phyloP scores from a whole-genome alignment of 2,888 invertebrate genomes.

The Phortica okadai region DNA sequence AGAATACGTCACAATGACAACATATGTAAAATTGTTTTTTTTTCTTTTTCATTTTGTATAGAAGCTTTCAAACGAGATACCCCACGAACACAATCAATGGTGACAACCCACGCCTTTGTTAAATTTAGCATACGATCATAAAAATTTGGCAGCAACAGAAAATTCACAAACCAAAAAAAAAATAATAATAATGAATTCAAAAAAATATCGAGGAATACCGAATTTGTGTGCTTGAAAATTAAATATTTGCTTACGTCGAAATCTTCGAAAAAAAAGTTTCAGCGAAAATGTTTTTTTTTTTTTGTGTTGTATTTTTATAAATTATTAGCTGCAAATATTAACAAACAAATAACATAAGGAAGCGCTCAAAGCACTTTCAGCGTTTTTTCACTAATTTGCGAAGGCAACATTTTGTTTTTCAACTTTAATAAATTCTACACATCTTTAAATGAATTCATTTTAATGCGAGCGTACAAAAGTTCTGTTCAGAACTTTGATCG shows the following conservation, averaged over 20 bases:
- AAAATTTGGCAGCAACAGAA: conserved; percentile 32
- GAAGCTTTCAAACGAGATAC: conserved; percentile 34
- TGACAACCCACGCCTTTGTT: conserved; percentile 62
- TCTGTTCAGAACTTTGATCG: neutral
- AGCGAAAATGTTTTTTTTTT: conserved; percentile 41
- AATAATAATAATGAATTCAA: conserved; percentile 16
- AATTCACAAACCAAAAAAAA: neutral
- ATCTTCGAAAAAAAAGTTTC: conserved; percentile 51
- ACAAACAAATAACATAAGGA: conserved; percentile 24
- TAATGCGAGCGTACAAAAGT: neutral
- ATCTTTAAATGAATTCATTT: neutral
- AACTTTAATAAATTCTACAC: neutral
- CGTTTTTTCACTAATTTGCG: conserved; percentile 43
- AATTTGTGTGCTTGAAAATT: conserved; percentile 43
- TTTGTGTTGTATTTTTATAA: conserved; percentile 26
- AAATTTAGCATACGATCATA: conserved; percentile 60
- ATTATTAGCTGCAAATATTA: conserved; percentile 34
- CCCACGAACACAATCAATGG: conserved; percentile 62
- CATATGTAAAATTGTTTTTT: conserved; percentile 36
- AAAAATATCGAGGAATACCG: conserved; percentile 14
- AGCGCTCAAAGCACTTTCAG: conserved; percentile 44
- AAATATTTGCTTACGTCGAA: conserved; percentile 48
- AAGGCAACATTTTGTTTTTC: conserved; percentile 42
- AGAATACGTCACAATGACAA: conserved; percentile 9
- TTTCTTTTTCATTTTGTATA: conserved; percentile 13